A percentile compares a stretch with the other conserved stretches of the same genome.
Evolutionary conservation across 1,140 invertebrate species (phyloP).

Genomic region (Leucophenga varia): DNA sequence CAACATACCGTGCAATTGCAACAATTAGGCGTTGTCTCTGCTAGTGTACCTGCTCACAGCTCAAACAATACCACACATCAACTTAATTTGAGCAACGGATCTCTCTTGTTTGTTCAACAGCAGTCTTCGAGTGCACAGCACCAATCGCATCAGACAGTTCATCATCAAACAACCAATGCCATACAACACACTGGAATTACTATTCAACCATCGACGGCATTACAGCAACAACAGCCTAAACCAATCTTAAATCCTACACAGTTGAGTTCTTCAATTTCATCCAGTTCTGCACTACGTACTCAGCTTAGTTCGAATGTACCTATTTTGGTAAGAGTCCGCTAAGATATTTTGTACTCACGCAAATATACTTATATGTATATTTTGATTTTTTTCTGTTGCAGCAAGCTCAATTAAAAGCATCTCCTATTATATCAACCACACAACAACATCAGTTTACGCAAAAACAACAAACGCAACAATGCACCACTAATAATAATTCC

Average conservation of each 20-base stretch:
- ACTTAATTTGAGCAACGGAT: slow-evolving; percentile 59
- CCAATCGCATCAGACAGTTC: slow-evolving; percentile 26
- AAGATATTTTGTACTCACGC: slow-evolving; percentile 1
- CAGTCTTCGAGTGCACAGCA: slow-evolving; percentile 49
- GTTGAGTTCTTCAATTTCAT: slow-evolving; percentile 30
- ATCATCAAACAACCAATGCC: slow-evolving; percentile 37
- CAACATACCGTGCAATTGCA: slow-evolving; percentile 32
- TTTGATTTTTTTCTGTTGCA: slow-evolving; percentile 35
- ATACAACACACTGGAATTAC: slow-evolving; percentile 47
- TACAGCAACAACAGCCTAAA: slow-evolving; percentile 29
- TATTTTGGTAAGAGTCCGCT: slow-evolving; percentile 58
- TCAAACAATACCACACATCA: slow-evolving; percentile 37
- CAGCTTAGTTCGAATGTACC: slow-evolving; percentile 59
- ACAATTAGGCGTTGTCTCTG: slow-evolving; percentile 19
- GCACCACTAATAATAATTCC: slow-evolving; percentile 51
- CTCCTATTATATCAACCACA: slow-evolving; percentile 36
- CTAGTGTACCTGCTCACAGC: slow-evolving; percentile 6
- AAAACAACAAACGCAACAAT: slow-evolving; percentile 15
- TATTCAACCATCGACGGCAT: slow-evolving; percentile 43
- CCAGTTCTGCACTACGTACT: slow-evolving; percentile 50
- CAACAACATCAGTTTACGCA: slow-evolving; percentile 29
- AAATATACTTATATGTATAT: neutral
- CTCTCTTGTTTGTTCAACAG: slow-evolving; percentile 61
- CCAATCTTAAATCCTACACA: slow-evolving; percentile 25
- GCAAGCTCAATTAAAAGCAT: slow-evolving; percentile 63